Base-by-base conservation (phyloP, 2,888 invertebrate species). In the Macrosoma leucophasiata region DNA sequence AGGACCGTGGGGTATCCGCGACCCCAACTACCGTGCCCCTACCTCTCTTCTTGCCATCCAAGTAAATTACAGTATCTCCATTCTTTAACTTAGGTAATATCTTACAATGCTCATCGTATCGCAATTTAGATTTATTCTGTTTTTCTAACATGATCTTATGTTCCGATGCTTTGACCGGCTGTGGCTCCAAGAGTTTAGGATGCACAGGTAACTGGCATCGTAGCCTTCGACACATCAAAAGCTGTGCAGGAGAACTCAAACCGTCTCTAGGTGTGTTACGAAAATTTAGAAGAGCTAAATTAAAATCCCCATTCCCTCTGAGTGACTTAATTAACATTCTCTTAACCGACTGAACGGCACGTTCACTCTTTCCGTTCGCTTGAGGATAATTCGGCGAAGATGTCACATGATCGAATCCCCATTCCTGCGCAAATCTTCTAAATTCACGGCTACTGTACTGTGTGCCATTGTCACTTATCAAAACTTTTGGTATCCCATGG, bases 321-420 rank as follows among this genome's bases (percentile, higher is more conserved):
- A 39, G 12, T 3, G 34, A 41, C 38, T 50, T 48, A 13, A 21
- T 41, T 6, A 46, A 13, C 2, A 48, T 5, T 7, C 37, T 39
- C 39, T 52, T 50, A 7, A 52, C 11, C 2, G 45, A 49, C n/a
- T 41, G 41, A 4, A 52, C 47, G 1, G 43, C 33, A 6, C 46
- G 19, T 19, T 53, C 48, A 5, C 36, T 40, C 6, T 39, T 36
- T 0, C 51, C 49, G 9, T 50, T 52, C 0, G 48, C 42, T 13
- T 48, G 43, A 1, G 46, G 29, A 27, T 48, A 48, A 4, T 36
- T 11, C 0, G 48, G 45, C 0, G 46, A 48, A 0, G 48, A 46
- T 1, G 45, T 50, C 0, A 43, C 17, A 12, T 48, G 47, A 1
- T 11, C 13, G 14, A 51, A 36, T 8, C 33, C 39, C 54, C 50